Percentiles rank a stretch among this genome's conserved stretches.
Evolutionary conservation across 2,797 vertebrate species (phyloP).

Genomic region (Cyprinodon diabolis): DNA sequence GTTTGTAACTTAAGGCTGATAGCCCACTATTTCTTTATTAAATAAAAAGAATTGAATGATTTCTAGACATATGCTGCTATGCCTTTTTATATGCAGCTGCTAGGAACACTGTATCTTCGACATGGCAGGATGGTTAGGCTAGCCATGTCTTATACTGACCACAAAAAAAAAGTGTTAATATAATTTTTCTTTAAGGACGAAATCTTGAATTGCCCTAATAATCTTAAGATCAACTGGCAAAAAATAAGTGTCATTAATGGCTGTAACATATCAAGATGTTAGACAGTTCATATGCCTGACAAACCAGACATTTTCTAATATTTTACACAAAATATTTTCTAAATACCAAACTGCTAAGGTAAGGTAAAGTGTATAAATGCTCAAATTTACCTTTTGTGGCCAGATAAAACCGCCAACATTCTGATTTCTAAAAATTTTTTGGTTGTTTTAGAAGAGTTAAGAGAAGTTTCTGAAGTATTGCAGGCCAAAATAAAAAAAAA

Average conservation of each 20-base stretch:
- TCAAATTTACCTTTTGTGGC: background rate
- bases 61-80: background rate
- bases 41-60: background rate
- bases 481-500: background rate
- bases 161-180: background rate
- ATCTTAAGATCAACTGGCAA: background rate
- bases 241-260: background rate
- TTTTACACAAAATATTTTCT: background rate
- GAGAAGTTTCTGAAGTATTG: background rate
- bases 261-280: no score
- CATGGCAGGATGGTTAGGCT: background rate
- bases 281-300: no score
- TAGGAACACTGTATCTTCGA: background rate
- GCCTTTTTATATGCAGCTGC: background rate
- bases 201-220: background rate
- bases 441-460: background rate
- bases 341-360: conserved; percentile 11
- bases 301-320: background rate
- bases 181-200: background rate
- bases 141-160: background rate
- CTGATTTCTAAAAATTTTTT: background rate
- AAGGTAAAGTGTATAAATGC: background rate
- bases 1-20: background rate
- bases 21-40: background rate
- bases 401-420: background rate